These are phyloP conservation scores for Clarias laeviceps DNA, from an alignment of 2,797 vertebrate species.

Conservation along the genomic window DNA sequence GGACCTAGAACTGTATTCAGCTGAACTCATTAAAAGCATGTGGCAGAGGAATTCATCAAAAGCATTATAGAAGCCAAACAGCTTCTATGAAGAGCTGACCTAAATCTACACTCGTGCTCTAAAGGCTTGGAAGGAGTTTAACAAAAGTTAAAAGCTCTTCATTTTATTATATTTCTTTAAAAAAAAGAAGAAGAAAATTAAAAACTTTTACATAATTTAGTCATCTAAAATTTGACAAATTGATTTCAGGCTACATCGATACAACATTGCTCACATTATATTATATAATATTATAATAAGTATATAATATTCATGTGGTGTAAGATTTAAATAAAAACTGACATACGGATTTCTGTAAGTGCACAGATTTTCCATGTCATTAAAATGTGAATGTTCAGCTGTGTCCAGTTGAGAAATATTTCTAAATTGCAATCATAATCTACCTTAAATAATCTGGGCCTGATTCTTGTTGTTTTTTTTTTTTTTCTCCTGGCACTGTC, in stretches of 20 bases:
- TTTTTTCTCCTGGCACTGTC: neutral
- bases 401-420: neutral
- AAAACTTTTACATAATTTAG: neutral
- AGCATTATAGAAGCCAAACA: neutral
- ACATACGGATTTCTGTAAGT: neutral
- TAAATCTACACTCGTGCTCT: neutral
- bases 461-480: neutral
- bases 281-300: neutral
- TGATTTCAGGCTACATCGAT: neutral
- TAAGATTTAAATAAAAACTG: neutral
- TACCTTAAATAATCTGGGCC: neutral
- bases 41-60: conserved; percentile 11
- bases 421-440: neutral
- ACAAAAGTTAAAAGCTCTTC: neutral
- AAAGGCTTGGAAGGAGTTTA: neutral
- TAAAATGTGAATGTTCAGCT: neutral
- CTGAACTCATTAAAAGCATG: conserved; percentile 29
- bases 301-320: neutral
- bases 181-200: too few relatives aligned
- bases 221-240: neutral
- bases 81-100: neutral
- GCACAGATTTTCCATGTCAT: neutral
- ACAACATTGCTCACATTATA: neutral
- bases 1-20: neutral
- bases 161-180: neutral